phyloP scores from a whole-genome alignment of 2,888 invertebrate genomes.

The Ellobium chinense region DNA sequence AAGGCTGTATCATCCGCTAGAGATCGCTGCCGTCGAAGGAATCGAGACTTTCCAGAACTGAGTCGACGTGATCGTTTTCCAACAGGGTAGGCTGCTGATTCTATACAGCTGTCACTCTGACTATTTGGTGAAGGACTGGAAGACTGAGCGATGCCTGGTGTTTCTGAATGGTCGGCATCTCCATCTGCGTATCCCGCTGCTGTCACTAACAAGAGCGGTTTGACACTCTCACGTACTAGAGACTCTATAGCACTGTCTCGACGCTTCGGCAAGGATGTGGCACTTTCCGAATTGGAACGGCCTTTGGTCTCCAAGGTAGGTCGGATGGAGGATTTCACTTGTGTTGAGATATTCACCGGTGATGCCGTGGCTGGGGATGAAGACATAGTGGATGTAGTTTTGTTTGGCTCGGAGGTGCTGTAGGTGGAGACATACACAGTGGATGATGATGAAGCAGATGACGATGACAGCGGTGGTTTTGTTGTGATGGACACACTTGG shows the following conservation, averaged over 20 bases:
- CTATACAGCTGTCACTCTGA: constrained; percentile 27
- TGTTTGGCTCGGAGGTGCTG: constrained; percentile 10
- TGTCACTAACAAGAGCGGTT: constrained; percentile 25
- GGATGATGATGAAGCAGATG: neutral
- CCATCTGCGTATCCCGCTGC: constrained; percentile 7
- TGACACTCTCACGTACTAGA: constrained; percentile 32
- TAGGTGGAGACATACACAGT: neutral
- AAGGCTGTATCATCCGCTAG: constrained; percentile 43
- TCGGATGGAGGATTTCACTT: neutral
- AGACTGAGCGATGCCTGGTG: neutral
- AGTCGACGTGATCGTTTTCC: constrained; percentile 27
- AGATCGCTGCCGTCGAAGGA: constrained; percentile 37
- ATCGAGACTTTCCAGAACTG: constrained; percentile 44
- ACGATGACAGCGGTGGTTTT: neutral
- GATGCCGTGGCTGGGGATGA: neutral
- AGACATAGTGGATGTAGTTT: constrained; percentile 16
- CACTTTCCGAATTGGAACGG: constrained; percentile 40
- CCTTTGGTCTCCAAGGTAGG: constrained; percentile 25
- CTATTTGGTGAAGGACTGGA: constrained; percentile 17
- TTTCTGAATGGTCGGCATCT: neutral
- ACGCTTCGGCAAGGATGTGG: constrained; percentile 13
- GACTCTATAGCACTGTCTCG: constrained; percentile 36
- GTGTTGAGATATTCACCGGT: neutral
- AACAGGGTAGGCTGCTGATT: neutral
- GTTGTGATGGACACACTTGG: neutral